Evolutionary conservation across 2,797 vertebrate species (phyloP).

Genomic region (Columba guinea): DNA sequence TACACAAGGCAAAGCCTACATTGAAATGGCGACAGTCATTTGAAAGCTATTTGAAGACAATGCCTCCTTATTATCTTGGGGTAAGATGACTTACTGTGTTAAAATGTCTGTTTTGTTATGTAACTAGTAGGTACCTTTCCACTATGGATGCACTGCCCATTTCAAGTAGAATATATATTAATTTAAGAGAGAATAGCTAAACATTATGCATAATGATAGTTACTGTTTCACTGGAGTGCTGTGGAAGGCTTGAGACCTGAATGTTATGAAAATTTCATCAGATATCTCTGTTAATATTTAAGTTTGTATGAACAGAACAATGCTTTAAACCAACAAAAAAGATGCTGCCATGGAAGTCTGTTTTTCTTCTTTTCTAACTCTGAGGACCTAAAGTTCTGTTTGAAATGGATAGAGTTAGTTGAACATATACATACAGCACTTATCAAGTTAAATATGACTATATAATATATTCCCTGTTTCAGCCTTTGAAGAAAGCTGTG

Average conservation of each 20-base stretch:
- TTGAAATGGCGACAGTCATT: slow-evolving; percentile 84
- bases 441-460: not conserved
- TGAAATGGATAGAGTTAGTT: not conserved
- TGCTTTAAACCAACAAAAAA: not conserved
- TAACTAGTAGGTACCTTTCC: not conserved
- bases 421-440: not conserved
- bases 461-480: slow-evolving; percentile 33
- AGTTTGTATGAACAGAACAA: not conserved
- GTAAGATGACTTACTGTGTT: slow-evolving; percentile 67
- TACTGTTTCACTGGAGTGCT: not conserved
- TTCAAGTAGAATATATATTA: not conserved
- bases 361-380: not conserved
- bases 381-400: not conserved
- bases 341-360: not conserved
- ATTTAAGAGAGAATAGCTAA: not conserved
- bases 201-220: not conserved
- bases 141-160: not conserved
- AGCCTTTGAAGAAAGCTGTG: slow-evolving; percentile 85
- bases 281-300: not conserved
- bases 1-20: slow-evolving; percentile 82
- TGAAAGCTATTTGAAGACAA: slow-evolving; percentile 84
- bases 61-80: slow-evolving; percentile 85
- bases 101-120: not conserved
- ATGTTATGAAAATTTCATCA: not conserved
- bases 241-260: not conserved